Base-by-base conservation (phyloP, 2,113 vertebrate species). In the Campylomormyrus numenius region DNA sequence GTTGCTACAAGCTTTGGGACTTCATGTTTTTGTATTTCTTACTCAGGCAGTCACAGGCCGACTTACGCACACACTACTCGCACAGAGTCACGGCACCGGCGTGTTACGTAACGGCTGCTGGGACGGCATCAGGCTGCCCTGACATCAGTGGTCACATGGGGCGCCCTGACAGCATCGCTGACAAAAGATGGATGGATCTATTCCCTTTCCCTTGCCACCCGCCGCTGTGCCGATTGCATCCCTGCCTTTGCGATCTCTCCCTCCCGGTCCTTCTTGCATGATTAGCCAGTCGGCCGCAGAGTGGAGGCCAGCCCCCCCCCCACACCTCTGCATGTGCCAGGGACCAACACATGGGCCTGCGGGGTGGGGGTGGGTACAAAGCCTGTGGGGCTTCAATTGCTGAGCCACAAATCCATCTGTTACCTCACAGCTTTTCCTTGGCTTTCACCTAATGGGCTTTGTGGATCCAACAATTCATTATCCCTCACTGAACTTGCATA, bases 381-480 rank as follows among this genome's bases (percentile, higher is more conserved):
- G 87, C 87, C 53, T 46, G 56, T 88, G 56, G 53, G 56, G 87
- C 87, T 42, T 66, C 56, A 31, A 87, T 19, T 66, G 52, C 87
- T 88, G 35, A 45, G 49, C 87, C 56, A 27, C 50, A 88, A 88
- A 88, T 88, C 87, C 87, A 88, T 88, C 87, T 88, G 87, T 88
- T 88, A 88, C 56, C 53, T 62, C 52, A 42, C 53, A 66, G 87
- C 56, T 62, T 88, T 88, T 56, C n/a, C 52, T 62, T 39, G 56
- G 56, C 48, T 88, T 66, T 27, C 10, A 45, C 49, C 39, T 88
- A 88, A 88, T 88, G 19, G 87, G 87, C 56, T 88, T n/a, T 45
- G 53, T 62, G 87, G 31, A 19, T 53, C 15, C 24, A 35, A 39
- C 13, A 45, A 21, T 66, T 62, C 56, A 88, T 58, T 88, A 58